These are phyloP conservation scores for Sebastes schlegelii DNA, from an alignment of 2,113 vertebrate genomes.

Conservation along the genomic window DNA sequence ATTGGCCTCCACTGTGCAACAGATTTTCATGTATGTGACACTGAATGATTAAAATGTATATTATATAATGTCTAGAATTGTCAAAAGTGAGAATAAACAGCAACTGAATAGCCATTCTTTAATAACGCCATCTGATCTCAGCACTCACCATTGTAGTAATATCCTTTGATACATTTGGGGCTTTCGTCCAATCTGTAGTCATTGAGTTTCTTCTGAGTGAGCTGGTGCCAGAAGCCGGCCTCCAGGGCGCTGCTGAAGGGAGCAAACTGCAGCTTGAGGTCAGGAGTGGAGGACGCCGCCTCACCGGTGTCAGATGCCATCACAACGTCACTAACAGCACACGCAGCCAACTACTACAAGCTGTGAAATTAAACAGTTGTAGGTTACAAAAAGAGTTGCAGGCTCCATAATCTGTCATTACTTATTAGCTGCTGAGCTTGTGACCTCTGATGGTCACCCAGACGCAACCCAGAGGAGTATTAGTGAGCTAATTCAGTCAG, in stretches of 20 bases:
- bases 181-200: conserved; percentile 94
- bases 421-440: background rate
- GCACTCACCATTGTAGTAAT: conserved; percentile 94
- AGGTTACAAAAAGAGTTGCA: conserved; percentile 18
- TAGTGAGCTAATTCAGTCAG: background rate
- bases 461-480: no score
- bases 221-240: conserved; percentile 97
- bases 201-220: conserved; percentile 95
- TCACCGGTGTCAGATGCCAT: conserved; percentile 81
- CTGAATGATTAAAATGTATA: background rate
- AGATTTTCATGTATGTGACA: background rate
- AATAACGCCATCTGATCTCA: background rate
- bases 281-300: conserved; percentile 41
- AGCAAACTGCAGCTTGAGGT: conserved; percentile 91
- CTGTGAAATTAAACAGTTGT: conserved; percentile 20
- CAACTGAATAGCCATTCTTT: background rate
- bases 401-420: no score
- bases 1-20: background rate
- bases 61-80: background rate
- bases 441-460: background rate
- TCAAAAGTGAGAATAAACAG: background rate
- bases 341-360: conserved; percentile 20
- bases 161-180: conserved; percentile 91
- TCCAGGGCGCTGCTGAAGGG: conserved; percentile 96
- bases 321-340: conserved; percentile 13